Evolutionary conservation across 1,140 invertebrate species (phyloP).

Genomic region (Kradibia gibbosae): DNA sequence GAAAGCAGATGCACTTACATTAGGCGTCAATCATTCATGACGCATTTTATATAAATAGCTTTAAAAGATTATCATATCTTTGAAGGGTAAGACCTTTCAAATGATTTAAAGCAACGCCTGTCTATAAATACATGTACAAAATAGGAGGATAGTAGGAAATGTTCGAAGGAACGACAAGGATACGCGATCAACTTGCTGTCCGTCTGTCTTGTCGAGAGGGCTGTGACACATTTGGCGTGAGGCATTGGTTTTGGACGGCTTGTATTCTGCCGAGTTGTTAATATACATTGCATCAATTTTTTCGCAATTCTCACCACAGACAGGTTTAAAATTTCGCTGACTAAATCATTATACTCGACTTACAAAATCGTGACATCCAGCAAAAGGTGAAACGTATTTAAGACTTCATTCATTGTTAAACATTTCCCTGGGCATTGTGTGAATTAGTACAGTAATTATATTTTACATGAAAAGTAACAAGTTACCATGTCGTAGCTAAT

Average conservation of each 20-base stretch:
- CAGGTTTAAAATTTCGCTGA: constrained; percentile 32
- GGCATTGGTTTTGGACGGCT: constrained; percentile 49
- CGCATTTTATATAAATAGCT: constrained; percentile 9
- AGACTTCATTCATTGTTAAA: not conserved
- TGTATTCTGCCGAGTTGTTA: constrained; percentile 54
- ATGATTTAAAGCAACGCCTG: not conserved
- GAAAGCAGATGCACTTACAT: not conserved
- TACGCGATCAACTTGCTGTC: not conserved
- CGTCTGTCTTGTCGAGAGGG: not conserved
- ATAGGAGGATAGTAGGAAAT: not conserved
- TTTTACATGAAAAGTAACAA: not conserved
- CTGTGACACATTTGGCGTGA: constrained; percentile 14
- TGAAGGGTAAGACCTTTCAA: not conserved
- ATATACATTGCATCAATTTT: constrained; percentile 53
- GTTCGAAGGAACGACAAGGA: not conserved
- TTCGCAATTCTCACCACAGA: not conserved
- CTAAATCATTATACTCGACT: not conserved
- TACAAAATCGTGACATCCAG: not conserved
- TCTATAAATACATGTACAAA: not conserved
- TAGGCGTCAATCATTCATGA: not conserved
- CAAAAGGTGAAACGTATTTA: not conserved
- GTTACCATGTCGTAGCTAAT: too few species aligned
- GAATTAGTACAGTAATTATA: not conserved
- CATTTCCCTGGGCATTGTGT: not conserved
- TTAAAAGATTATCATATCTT: not conserved